Percentiles rank a stretch among this genome's conserved stretches.
These are phyloP conservation scores for Lacanobia wlatinum DNA, from an alignment of 2,888 invertebrate species.

Conservation along the genomic window DNA sequence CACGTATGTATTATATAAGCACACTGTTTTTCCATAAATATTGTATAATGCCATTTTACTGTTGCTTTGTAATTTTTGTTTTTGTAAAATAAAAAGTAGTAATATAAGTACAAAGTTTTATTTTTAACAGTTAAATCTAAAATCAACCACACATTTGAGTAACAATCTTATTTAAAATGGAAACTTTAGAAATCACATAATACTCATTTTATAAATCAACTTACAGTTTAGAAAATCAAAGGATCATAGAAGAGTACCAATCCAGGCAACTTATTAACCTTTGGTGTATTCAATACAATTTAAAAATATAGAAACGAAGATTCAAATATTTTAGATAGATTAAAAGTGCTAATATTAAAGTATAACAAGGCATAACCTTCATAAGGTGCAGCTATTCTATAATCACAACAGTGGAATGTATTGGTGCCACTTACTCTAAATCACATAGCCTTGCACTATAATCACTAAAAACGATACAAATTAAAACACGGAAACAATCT, in stretches of 20 bases:
- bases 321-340: slow-evolving; percentile 65
- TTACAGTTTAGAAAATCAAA: slow-evolving; percentile 67
- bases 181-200: slow-evolving; percentile 68
- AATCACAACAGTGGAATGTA: slow-evolving; percentile 89
- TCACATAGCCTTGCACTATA: slow-evolving; percentile 86
- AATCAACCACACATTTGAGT: slow-evolving; percentile 77
- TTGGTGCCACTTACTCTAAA: slow-evolving; percentile 86
- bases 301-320: slow-evolving; percentile 69
- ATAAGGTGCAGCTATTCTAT: slow-evolving; percentile 79
- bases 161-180: slow-evolving; percentile 76
- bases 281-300: slow-evolving; percentile 72
- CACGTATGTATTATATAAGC: too few species aligned
- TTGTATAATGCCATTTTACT: slow-evolving; percentile 1
- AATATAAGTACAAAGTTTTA: slow-evolving; percentile 78
- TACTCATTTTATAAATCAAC: slow-evolving; percentile 73
- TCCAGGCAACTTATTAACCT: slow-evolving; percentile 69
- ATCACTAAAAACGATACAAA: slow-evolving; percentile 69
- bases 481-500: slow-evolving; percentile 71
- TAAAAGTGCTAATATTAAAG: slow-evolving; percentile 65
- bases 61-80: slow-evolving; percentile 22
- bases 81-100: slow-evolving; percentile 48
- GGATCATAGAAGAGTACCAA: slow-evolving; percentile 63
- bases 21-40: too few species aligned
- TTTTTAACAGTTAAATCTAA: slow-evolving; percentile 82
- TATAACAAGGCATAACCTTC: slow-evolving; percentile 66